A percentile compares a stretch with the other conserved stretches of the same genome.
phyloP scores from a whole-genome alignment of 2,797 vertebrate genomes.

The Notoglanidium macrostoma region DNA sequence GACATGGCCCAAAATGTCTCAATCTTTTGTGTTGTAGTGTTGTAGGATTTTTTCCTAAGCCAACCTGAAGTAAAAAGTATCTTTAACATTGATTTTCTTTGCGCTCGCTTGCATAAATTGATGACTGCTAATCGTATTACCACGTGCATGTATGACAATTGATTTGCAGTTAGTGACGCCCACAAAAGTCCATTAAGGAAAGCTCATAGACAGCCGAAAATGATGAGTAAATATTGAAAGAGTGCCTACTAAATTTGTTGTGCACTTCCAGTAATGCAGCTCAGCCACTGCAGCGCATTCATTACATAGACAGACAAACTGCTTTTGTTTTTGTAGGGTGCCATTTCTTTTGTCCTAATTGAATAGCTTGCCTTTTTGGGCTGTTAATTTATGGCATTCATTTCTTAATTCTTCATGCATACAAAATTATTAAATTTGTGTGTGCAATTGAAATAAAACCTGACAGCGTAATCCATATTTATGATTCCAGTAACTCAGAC shows the following conservation, averaged over 20 bases:
- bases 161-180: background rate
- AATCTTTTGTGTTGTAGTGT: background rate
- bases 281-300: background rate
- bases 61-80: background rate
- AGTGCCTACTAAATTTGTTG: background rate
- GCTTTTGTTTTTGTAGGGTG: background rate
- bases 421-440: background rate
- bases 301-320: background rate
- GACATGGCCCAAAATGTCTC: background rate
- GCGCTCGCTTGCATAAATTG: background rate
- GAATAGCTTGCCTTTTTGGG: background rate
- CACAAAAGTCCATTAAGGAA: background rate
- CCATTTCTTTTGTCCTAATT: background rate
- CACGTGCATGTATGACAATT: background rate
- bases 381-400: background rate
- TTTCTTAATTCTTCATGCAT: background rate
- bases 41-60: background rate
- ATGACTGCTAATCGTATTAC: background rate
- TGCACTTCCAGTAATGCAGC: constrained; percentile 8
- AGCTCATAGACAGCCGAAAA: background rate
- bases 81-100: background rate
- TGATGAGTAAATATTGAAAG: background rate
- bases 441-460: background rate
- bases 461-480: background rate
- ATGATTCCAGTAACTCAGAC: background rate